A percentile compares a stretch with the other conserved stretches of the same genome.
These are phyloP conservation scores for Nomada lathburiana DNA, from an alignment of 2,888 invertebrate species.

Conservation along the genomic window DNA sequence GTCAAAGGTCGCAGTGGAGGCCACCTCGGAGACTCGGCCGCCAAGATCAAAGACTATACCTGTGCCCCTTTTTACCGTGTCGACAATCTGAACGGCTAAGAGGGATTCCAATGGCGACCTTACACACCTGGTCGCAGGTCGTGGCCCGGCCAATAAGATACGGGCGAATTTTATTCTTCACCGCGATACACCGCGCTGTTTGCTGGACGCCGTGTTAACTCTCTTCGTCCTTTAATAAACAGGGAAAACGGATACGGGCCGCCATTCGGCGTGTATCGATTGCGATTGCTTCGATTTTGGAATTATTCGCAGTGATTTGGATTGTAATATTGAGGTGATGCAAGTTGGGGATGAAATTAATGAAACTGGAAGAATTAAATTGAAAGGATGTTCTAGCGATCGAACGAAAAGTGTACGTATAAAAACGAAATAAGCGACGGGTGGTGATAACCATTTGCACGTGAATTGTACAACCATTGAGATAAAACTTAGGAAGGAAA, in stretches of 20 bases:
- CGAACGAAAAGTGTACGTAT: no score
- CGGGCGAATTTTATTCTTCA: slow-evolving; percentile 49
- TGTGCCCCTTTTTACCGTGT: slow-evolving; percentile 46
- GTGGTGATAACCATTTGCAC: no score
- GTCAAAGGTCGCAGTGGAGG: slow-evolving; percentile 58
- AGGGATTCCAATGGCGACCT: slow-evolving; percentile 42
- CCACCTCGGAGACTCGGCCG: slow-evolving; percentile 46
- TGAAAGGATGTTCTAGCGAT: no score
- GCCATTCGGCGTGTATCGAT: not conserved
- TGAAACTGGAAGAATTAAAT: no score
- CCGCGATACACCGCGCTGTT: slow-evolving; percentile 28
- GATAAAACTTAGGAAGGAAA: no score
- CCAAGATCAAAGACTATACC: slow-evolving; percentile 64
- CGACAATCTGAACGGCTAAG: slow-evolving; percentile 32
- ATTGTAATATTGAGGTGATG: no score
- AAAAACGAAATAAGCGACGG: no score
- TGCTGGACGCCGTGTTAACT: not conserved
- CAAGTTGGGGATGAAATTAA: no score
- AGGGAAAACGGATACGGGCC: slow-evolving; percentile 29
- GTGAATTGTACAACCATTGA: no score
- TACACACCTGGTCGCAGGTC: slow-evolving; percentile 50
- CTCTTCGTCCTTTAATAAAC: not conserved
- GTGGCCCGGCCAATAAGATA: slow-evolving; percentile 34
- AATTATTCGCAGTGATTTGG: no score
- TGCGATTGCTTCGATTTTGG: no score